phyloP scores from a whole-genome alignment of 2,113 vertebrate genomes.

The Actinemys pallida region DNA sequence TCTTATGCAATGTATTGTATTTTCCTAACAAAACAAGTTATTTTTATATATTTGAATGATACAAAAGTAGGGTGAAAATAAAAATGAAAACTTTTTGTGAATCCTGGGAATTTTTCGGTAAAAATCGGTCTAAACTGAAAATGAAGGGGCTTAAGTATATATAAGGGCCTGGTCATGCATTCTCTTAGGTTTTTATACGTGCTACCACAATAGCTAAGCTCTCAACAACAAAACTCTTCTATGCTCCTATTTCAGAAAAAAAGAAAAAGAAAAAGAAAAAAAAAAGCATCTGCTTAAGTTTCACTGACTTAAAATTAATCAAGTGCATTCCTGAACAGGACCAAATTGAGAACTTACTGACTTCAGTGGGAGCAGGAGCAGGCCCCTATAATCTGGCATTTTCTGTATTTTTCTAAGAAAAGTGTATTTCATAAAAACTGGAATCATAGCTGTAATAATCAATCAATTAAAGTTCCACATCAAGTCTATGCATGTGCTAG shows the following conservation, averaged over 20 bases:
- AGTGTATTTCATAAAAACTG: not conserved
- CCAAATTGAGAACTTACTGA: not conserved
- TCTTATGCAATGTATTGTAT: too few species aligned
- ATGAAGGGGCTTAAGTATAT: too few species aligned
- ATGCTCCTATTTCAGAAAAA: constrained; percentile 1
- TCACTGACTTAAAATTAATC: constrained; percentile 10
- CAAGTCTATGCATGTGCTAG: not conserved
- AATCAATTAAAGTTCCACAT: not conserved
- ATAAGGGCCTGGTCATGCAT: constrained; percentile 21
- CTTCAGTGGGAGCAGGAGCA: not conserved
- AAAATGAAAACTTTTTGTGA: too few species aligned
- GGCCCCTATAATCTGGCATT: not conserved
- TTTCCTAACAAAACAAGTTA: too few species aligned
- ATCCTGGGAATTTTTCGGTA: too few species aligned
- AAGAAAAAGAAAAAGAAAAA: constrained; percentile 4
- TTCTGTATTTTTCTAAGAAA: not conserved
- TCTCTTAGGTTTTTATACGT: constrained; percentile 41
- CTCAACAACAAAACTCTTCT: constrained; percentile 44
- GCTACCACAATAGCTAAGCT: not conserved
- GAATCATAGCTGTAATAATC: not conserved
- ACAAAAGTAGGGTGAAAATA: too few species aligned
- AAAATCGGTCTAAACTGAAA: too few species aligned
- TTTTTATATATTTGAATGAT: too few species aligned
- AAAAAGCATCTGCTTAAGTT: not conserved
- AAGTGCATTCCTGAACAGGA: constrained; percentile 18